Base-by-base conservation (phyloP, 2,888 invertebrate genomes). In the Fragum whitleyi region DNA sequence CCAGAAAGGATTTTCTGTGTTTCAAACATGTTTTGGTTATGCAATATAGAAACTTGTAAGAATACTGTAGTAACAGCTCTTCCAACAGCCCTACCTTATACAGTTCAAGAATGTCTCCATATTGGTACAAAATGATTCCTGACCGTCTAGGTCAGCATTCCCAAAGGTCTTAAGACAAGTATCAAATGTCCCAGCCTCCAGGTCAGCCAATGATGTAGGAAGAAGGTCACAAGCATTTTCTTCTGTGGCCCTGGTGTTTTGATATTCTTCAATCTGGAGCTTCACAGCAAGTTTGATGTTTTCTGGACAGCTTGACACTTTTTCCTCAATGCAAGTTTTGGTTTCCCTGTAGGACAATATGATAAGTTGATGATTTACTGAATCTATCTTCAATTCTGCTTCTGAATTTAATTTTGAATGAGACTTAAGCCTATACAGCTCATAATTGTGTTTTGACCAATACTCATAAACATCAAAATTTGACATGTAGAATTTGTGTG, bases 31-130 rank as follows among this genome's bases (percentile, higher is more conserved):
- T n/a, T n/a, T n/a, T n/a, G n/a, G n/a, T n/a, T n/a, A n/a, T n/a
- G n/a, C n/a, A n/a, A n/a, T n/a, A n/a, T n/a, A n/a, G n/a, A n/a
- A n/a, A n/a, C n/a, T n/a, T n/a, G n/a, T n/a, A n/a, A n/a, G n/a
- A n/a, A n/a, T n/a, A n/a, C n/a, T n/a, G n/a, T n/a, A n/a, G n/a
- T n/a, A n/a, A n/a, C n/a, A n/a, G n/a, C n/a, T n/a, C n/a, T n/a
- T n/a, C n/a, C n/a, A n/a, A n/a, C n/a, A n/a, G n/a, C n/a, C n/a
- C 9, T 55, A 69, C 69, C 53, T 55, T 3, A 69, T 55, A 29
- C 69, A 69, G 5, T 69, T 55, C 1, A 36, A 19, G 29, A 57
- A 70, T 29, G 53, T 23, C 3, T 1, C n/a, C 32, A 70, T 26
- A 14, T 21, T 42, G 9, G 21, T 23, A 9, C 55, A 55, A 16